Conservation (phyloP, 2,797 vertebrate genomes). For the Platyrinchus mystaceus region DNA sequence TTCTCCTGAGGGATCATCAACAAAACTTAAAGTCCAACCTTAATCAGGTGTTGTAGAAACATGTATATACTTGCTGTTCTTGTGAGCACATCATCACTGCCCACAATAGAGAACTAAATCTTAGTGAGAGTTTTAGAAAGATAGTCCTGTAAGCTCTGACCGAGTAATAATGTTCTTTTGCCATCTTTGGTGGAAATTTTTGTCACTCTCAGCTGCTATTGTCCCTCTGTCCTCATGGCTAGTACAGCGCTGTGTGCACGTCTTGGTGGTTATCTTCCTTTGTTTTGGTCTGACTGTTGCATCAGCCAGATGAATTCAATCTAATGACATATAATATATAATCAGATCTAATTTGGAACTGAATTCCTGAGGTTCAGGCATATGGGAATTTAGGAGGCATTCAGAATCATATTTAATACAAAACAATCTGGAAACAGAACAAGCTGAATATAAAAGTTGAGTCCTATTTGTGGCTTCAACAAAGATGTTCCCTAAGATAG, state of each 20-base stretch:
- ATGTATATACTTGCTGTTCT: not conserved
- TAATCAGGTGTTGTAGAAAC: not conserved
- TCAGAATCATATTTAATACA: not conserved
- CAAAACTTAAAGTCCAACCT: not conserved
- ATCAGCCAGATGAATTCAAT: not conserved
- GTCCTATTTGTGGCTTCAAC: not conserved
- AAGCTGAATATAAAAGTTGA: not conserved
- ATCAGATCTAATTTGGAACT: not conserved
- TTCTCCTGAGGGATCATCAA: not conserved
- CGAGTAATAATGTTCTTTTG: accelerated
- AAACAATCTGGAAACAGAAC: not conserved
- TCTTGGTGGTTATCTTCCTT: not conserved
- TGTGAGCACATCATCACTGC: accelerated
- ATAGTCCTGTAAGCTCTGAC: not conserved
- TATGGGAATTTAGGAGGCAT: not conserved
- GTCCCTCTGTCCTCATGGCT: not conserved
- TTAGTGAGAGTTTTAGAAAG: not conserved
- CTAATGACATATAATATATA: not conserved
- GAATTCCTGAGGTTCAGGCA: not conserved
- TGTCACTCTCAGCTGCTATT: not conserved
- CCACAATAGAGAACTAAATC: not conserved
- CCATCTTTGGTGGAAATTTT: not conserved
- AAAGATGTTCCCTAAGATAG: not conserved
- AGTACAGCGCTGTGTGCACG: not conserved
- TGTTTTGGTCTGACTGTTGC: not conserved